Percentiles rank a stretch among this genome's conserved stretches.
Evolutionary conservation across 1,140 invertebrate species (phyloP).

Genomic region (Heliconius himera): DNA sequence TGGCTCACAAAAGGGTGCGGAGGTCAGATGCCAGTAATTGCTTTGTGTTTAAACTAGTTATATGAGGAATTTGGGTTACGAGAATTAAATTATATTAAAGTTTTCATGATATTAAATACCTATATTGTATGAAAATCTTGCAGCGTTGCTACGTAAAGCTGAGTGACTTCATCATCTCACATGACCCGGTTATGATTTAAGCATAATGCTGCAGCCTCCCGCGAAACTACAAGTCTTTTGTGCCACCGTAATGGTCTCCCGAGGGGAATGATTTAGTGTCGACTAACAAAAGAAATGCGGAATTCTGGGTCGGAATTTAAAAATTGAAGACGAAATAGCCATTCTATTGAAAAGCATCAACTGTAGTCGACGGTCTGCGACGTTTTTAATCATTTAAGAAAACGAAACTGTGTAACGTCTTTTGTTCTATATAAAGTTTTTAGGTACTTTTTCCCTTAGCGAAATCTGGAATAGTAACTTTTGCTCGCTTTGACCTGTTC

Average conservation of each 20-base stretch:
- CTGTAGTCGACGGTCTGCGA: slow-evolving; percentile 28
- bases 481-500: slow-evolving; percentile 16
- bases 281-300: slow-evolving; percentile 41
- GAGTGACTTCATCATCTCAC: slow-evolving; percentile 18
- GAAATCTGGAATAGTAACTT: slow-evolving; percentile 22
- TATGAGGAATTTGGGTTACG: not conserved
- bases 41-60: slow-evolving; percentile 10
- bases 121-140: not conserved
- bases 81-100: not conserved
- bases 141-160: not conserved
- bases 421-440: slow-evolving; percentile 27
- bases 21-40: slow-evolving; percentile 5
- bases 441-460: slow-evolving; percentile 19
- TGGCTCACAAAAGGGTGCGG: slow-evolving; percentile 1
- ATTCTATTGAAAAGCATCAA: slow-evolving; percentile 29
- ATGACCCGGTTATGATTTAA: slow-evolving; percentile 36
- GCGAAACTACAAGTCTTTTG: slow-evolving; percentile 37
- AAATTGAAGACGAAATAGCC: slow-evolving; percentile 40
- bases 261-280: slow-evolving; percentile 36
- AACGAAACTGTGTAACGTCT: slow-evolving; percentile 31
- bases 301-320: slow-evolving; percentile 36
- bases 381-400: slow-evolving; percentile 36
- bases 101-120: not conserved
- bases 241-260: slow-evolving; percentile 36
- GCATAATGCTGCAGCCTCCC: slow-evolving; percentile 31